Base-by-base conservation (phyloP, 2,797 vertebrate species). In the Xiphophorus birchmanni region DNA sequence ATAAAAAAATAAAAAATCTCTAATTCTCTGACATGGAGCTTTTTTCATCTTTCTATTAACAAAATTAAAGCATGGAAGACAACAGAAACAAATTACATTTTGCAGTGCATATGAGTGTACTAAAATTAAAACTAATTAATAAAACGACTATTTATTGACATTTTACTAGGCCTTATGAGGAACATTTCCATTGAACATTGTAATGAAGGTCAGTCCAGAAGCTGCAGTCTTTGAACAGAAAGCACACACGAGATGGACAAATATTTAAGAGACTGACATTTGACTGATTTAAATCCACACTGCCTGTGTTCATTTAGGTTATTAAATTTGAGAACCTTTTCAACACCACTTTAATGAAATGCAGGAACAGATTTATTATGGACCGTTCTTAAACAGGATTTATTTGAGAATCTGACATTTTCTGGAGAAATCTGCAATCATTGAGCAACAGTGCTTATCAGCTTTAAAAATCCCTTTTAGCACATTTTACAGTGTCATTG, bases 231-330 rank as follows among this genome's bases (percentile, higher is more conserved):
- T 58, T 76, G 40, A 76, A 47, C 65, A 58, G 23, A 58, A 48
- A 72, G 42, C 21, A 40, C 45, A 10, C 0, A 0, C 35, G 4
- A n/a, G 52, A 56, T 40, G 23, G 37, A 29, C 52, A 56, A 75
- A 75, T 74, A 74, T 54, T 74, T 74, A 26, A 75, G 26, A 75
- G 73, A 54, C 54, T 42, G 26, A 56, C 52, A 40, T 75, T 75
- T 56, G 50, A 73, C 69, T 73, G n/a, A n/a, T 29, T 47, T 1
- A 47, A 73, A 7, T 73, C 26, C 26, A 73, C 37, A 11, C 40
- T 12, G 15, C 26, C 40, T 58, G 15, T 75, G 54, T 75, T 75
- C 50, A 54, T 56, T 40, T 26, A 54, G 23, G 35, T 54, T 26
- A 42, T 56, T 56, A 26, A 42, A 56, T 40, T 56, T 54, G 21